Percentiles rank a stretch among this genome's conserved stretches.
phyloP scores from a whole-genome alignment of 2,888 invertebrate species.

The Epinotia nisella region DNA sequence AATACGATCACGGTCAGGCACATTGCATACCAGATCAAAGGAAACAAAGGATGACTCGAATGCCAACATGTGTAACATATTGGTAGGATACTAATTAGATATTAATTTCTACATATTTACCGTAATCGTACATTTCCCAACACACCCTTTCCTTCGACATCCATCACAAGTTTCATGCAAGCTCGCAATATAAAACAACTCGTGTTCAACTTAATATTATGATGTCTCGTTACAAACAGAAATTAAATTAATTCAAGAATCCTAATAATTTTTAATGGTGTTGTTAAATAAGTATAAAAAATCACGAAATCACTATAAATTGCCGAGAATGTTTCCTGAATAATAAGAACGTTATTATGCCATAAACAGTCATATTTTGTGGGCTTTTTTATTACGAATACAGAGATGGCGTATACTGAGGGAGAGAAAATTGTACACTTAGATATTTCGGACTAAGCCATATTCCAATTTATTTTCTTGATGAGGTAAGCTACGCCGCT shows the following conservation, averaged over 20 bases:
- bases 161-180: constrained; percentile 25
- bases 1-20: too few species aligned
- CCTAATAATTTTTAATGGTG: constrained; percentile 39
- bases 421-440: constrained; percentile 23
- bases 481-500: constrained; percentile 28
- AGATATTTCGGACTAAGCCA: constrained; percentile 33
- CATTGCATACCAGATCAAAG: too few species aligned
- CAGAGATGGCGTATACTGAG: constrained; percentile 45
- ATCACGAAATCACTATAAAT: constrained; percentile 44
- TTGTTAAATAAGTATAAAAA: constrained; percentile 42
- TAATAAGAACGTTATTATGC: constrained; percentile 56
- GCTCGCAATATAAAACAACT: constrained; percentile 9
- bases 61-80: too few species aligned
- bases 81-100: too few species aligned
- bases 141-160: not conserved
- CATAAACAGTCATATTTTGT: constrained; percentile 54
- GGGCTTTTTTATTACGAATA: constrained; percentile 51
- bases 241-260: constrained; percentile 40
- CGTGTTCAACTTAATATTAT: constrained; percentile 19
- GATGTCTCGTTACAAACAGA: constrained; percentile 32
- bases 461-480: constrained; percentile 41
- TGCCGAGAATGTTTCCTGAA: constrained; percentile 44
- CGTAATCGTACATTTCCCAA: not conserved
- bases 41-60: too few species aligned
- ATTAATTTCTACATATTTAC: too few species aligned